Base-by-base conservation (phyloP, 2,888 invertebrate genomes). In the Tiliacea citrago region DNA sequence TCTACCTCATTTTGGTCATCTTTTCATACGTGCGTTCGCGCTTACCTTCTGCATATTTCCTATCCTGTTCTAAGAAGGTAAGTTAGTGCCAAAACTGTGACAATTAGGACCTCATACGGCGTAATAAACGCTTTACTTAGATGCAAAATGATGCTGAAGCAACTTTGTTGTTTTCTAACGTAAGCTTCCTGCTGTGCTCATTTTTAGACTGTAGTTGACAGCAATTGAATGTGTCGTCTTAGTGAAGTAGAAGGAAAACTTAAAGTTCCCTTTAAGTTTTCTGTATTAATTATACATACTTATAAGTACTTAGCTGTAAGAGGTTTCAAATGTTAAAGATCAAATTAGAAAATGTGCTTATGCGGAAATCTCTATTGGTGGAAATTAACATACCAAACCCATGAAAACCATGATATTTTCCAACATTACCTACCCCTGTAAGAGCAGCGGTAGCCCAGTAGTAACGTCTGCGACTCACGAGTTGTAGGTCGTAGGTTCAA, bases 91-190 rank as follows among this genome's bases (percentile, higher is more conserved):
- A 60, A 58, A 82, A 45, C 63, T 77, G 74, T 72, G 79, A 80
- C 71, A 77, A 76, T 79, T 74, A 85, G 39, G 35, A 71, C 66
- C 61, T 71, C 71, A 70, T 68, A 72, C 49, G 29, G 18, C 21
- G 61, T 77, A 68, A 77, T 75, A 83, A 83, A 79, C 86, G 79
- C 79, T 79, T 73, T 57, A 87, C 60, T 69, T 69, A 68, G 42
- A 21, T 12, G 57, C 66, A 69, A 60, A 74, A 73, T 74, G n/a
- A 62, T 55, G 35, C 60, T 76, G 35, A 63, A 73, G 53, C 67
- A 51, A 77, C 62, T 63, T 63, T 63, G 72, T 76, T 18, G 57
- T 57, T 68, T 68, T 58, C 18, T 45, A 24, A 51, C 13, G 21
- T 51, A 55, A 5, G 29, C 29, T 68, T 81, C 69, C 72, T 69